Conservation (phyloP, 2,797 vertebrate species). For the Enteromius paludinosus region DNA sequence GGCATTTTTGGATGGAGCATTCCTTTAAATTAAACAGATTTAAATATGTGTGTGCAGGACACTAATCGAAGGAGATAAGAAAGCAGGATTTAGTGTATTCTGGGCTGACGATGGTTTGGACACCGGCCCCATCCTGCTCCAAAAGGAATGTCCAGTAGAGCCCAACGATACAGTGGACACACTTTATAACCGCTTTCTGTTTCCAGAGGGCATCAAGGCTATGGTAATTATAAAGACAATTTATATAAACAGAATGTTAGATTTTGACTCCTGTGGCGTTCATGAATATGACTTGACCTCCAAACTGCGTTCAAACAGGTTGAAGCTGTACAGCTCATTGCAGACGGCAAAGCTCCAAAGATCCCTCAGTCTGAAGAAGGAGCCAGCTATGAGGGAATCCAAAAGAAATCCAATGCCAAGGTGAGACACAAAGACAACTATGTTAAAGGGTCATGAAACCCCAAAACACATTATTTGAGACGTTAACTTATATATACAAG, state of each 20-base stretch:
- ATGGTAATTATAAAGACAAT: slow-evolving; percentile 82
- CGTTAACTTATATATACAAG: no score
- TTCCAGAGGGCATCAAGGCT: slow-evolving; percentile 94
- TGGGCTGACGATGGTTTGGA: slow-evolving; percentile 98
- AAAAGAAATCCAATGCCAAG: slow-evolving; percentile 92
- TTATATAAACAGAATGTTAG: not conserved
- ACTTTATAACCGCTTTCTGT: slow-evolving; percentile 95
- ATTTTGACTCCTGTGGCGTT: not conserved
- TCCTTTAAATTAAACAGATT: not conserved
- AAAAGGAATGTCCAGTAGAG: slow-evolving; percentile 86
- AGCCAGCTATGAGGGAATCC: slow-evolving; percentile 94
- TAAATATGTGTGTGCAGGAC: slow-evolving; percentile 79
- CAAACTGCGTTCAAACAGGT: slow-evolving; percentile 75
- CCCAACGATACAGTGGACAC: slow-evolving; percentile 92
- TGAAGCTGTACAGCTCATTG: slow-evolving; percentile 94
- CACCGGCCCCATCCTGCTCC: slow-evolving; percentile 94
- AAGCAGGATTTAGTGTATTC: slow-evolving; percentile 93
- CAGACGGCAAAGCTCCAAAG: slow-evolving; percentile 88
- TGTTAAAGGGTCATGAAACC: not conserved
- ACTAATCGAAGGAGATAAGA: slow-evolving; percentile 93
- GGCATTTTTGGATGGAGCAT: not conserved
- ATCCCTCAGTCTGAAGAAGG: slow-evolving; percentile 88
- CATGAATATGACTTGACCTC: not conserved
- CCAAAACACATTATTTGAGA: no score
- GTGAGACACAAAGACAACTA: slow-evolving; percentile 68